These are phyloP conservation scores for Sebastes kiyomatsui DNA, from an alignment of 2,797 vertebrate species.

Conservation along the genomic window DNA sequence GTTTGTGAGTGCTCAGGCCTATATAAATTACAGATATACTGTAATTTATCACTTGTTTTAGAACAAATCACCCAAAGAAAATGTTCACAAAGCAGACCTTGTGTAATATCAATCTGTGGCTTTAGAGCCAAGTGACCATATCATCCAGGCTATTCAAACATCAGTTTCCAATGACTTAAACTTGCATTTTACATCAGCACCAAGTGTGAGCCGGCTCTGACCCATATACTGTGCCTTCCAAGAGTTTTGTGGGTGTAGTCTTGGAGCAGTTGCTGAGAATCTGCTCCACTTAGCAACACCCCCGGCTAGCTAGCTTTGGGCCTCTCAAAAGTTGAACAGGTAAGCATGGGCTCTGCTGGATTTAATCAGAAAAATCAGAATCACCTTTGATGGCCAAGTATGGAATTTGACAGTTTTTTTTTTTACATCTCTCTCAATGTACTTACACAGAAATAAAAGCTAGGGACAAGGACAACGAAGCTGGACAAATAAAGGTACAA, in stretches of 20 bases:
- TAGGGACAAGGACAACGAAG: too few relatives aligned
- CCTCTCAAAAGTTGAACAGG: background rate
- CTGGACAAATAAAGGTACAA: too few relatives aligned
- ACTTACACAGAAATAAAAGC: too few relatives aligned
- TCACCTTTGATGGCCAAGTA: background rate
- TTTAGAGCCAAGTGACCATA: background rate
- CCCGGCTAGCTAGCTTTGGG: background rate
- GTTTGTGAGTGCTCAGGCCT: background rate
- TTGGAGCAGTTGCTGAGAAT: background rate
- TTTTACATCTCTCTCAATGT: too few relatives aligned
- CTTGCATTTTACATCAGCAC: background rate
- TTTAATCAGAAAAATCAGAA: background rate
- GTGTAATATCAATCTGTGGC: background rate
- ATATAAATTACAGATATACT: background rate
- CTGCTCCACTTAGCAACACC: background rate
- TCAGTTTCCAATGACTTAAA: background rate
- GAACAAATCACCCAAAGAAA: background rate
- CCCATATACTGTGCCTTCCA: background rate
- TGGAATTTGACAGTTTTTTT: background rate
- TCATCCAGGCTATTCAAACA: background rate
- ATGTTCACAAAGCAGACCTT: background rate
- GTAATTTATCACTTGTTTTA: slow-evolving; percentile 5
- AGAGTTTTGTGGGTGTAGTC: background rate
- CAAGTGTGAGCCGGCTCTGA: background rate
- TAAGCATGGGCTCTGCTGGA: background rate